Percentiles rank a stretch among this genome's conserved stretches.
These are phyloP conservation scores for Pempheris klunzingeri DNA, from an alignment of 2,797 vertebrate genomes.

Conservation along the genomic window DNA sequence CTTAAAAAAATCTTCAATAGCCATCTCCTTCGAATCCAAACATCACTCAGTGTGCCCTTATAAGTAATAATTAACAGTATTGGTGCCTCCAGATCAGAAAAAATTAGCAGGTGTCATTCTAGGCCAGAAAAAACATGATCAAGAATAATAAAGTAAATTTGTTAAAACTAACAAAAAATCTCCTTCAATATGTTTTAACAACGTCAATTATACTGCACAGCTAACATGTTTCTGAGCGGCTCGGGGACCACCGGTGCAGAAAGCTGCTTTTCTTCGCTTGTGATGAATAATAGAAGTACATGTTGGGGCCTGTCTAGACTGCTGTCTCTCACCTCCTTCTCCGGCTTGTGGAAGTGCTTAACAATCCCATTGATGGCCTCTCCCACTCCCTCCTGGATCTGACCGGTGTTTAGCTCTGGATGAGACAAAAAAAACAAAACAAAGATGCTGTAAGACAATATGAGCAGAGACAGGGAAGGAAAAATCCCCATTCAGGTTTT, in stretches of 20 bases:
- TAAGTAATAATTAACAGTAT: constrained; percentile 34
- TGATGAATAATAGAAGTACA: constrained; percentile 80
- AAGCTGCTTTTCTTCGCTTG: constrained; percentile 47
- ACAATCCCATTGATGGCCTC: constrained; percentile 99
- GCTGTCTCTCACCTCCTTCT: constrained; percentile 94
- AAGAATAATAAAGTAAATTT: background rate
- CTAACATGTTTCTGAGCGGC: constrained; percentile 18
- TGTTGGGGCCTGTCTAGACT: constrained; percentile 75
- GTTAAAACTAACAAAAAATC: background rate
- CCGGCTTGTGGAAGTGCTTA: constrained; percentile 99
- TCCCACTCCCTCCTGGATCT: constrained; percentile 99
- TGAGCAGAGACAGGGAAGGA: background rate
- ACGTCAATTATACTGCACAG: constrained; percentile 5
- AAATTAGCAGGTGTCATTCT: constrained; percentile 1
- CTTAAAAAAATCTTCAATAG: constrained; percentile 21
- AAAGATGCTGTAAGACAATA: constrained; percentile 38
- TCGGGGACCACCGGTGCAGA: constrained; percentile 55
- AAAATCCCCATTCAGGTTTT: constrained; percentile 5
- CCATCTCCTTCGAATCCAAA: constrained; percentile 42
- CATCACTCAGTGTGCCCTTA: constrained; percentile 6
- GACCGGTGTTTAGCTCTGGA: constrained; percentile 97
- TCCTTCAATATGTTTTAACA: constrained; percentile 26
- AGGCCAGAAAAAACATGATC: background rate
- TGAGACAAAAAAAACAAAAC: constrained; percentile 47
- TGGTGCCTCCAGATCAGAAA: constrained; percentile 1